Evolutionary conservation across 1,140 invertebrate species (phyloP).

Genomic region (Radopholus similis): DNA sequence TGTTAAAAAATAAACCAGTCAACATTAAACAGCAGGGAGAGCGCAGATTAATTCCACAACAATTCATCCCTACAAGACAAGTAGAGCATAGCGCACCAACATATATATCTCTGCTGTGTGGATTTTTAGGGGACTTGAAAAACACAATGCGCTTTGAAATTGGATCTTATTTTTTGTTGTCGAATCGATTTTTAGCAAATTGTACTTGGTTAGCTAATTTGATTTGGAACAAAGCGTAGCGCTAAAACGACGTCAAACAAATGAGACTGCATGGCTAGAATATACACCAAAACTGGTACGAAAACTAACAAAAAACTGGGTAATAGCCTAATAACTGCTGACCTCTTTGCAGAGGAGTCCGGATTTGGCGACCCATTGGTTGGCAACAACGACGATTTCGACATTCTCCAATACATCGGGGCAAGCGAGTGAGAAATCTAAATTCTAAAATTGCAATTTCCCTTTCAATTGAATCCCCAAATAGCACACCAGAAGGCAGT

Average conservation of each 20-base stretch:
- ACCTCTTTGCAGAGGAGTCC: conserved; percentile 42
- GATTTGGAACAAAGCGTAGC: not conserved
- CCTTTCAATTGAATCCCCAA: not conserved
- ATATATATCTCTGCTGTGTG: not conserved
- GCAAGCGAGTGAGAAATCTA: conserved; percentile 9
- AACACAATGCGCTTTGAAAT: not conserved
- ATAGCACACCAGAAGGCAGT: not conserved
- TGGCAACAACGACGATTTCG: conserved; percentile 38
- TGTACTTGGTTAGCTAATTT: not conserved
- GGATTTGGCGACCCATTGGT: conserved; percentile 49
- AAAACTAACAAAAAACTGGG: not conserved
- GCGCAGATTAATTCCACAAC: no score
- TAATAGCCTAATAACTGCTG: not conserved
- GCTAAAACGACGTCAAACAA: not conserved
- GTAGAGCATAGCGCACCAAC: no score
- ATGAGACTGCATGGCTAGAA: conserved; percentile 12
- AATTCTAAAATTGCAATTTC: not conserved
- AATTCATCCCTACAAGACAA: no score
- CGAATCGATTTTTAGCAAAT: not conserved
- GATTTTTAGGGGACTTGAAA: not conserved
- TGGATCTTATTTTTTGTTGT: not conserved
- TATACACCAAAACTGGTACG: conserved; percentile 21
- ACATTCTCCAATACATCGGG: conserved; percentile 51
- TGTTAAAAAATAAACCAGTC: no score
- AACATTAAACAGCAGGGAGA: no score